Conservation (phyloP, 1,140 invertebrate genomes). For the Sitodiplosis mosellana region DNA sequence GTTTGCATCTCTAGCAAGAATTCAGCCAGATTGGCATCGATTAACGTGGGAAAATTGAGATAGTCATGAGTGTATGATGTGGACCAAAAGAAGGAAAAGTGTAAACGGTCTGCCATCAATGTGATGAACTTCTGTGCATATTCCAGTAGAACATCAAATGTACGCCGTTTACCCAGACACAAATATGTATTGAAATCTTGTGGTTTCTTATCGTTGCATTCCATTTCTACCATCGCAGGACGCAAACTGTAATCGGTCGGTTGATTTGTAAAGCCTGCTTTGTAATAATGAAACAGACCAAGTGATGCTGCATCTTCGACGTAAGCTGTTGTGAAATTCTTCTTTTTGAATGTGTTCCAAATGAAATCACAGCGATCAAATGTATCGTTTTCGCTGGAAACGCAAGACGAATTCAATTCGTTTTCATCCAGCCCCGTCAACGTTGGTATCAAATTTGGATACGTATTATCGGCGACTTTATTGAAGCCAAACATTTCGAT, state of each 20-base stretch:
- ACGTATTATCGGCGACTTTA: slow-evolving; percentile 70
- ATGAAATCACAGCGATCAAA: slow-evolving; percentile 58
- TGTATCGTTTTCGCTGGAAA: slow-evolving; percentile 23
- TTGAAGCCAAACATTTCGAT: slow-evolving; percentile 61
- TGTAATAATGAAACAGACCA: slow-evolving; percentile 60
- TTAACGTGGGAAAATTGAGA: slow-evolving; percentile 43
- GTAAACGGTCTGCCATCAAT: slow-evolving; percentile 9
- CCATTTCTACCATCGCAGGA: slow-evolving; percentile 46
- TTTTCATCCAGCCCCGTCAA: slow-evolving; percentile 41
- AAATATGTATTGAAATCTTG: slow-evolving; percentile 27
- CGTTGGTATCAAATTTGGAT: slow-evolving; percentile 58
- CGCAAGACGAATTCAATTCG: slow-evolving; percentile 41
- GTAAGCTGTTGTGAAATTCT: slow-evolving; percentile 54
- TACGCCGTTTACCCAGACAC: slow-evolving; percentile 30
- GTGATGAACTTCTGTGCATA: slow-evolving; percentile 23
- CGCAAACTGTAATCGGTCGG: slow-evolving; percentile 68
- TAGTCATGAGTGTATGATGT: slow-evolving; percentile 54
- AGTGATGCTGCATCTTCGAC: slow-evolving; percentile 56
- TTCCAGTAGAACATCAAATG: slow-evolving; percentile 24
- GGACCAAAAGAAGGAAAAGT: slow-evolving; percentile 62
- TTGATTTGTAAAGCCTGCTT: slow-evolving; percentile 51
- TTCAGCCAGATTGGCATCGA: slow-evolving; percentile 27
- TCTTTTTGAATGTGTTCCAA: slow-evolving; percentile 55
- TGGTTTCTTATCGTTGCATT: slow-evolving; percentile 26
- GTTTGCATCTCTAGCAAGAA: neutral